Percentiles rank a stretch among this genome's conserved stretches.
These are phyloP conservation scores for Amphiprion percula DNA, from an alignment of 2,113 vertebrate genomes.

Conservation along the genomic window DNA sequence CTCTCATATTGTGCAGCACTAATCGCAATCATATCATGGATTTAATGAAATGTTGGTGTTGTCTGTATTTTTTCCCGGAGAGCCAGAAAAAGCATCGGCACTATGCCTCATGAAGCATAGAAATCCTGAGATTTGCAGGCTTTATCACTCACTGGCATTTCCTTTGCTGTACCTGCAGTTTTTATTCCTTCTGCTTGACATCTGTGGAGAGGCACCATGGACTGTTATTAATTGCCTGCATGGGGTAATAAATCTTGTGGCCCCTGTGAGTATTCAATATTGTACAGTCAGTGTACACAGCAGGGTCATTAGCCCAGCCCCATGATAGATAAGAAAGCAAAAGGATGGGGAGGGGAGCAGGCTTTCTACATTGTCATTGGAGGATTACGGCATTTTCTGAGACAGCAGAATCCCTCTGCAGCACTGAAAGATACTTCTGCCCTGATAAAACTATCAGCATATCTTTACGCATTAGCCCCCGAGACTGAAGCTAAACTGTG, in stretches of 20 bases:
- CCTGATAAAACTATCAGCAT: conserved; percentile 15
- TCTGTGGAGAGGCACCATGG: conserved; percentile 64
- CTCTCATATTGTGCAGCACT: conserved; percentile 50
- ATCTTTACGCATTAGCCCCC: not conserved
- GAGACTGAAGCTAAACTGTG: conserved; percentile 1
- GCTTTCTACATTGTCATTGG: conserved; percentile 51
- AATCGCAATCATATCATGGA: conserved; percentile 23
- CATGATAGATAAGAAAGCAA: conserved; percentile 75
- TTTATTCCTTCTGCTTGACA: conserved; percentile 74
- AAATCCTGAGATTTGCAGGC: conserved; percentile 67
- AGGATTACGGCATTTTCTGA: conserved; percentile 63
- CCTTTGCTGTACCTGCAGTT: conserved; percentile 82
- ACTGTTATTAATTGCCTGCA: conserved; percentile 82
- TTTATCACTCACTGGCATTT: conserved; percentile 71
- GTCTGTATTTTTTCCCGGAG: conserved; percentile 23
- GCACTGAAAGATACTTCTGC: conserved; percentile 7
- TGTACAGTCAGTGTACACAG: conserved; percentile 77
- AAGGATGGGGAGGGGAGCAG: conserved; percentile 46
- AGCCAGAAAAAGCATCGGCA: conserved; percentile 44
- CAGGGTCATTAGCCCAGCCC: conserved; percentile 74
- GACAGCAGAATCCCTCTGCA: conserved; percentile 52
- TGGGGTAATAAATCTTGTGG: conserved; percentile 80
- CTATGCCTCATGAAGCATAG: conserved; percentile 33
- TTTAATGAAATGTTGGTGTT: conserved; percentile 48
- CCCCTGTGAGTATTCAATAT: conserved; percentile 73